Evolutionary conservation across 2,888 invertebrate genomes (phyloP), one percentile per base, ranked within the genome.

Genomic region (Scaptomyza cyrtandrae): DNA sequence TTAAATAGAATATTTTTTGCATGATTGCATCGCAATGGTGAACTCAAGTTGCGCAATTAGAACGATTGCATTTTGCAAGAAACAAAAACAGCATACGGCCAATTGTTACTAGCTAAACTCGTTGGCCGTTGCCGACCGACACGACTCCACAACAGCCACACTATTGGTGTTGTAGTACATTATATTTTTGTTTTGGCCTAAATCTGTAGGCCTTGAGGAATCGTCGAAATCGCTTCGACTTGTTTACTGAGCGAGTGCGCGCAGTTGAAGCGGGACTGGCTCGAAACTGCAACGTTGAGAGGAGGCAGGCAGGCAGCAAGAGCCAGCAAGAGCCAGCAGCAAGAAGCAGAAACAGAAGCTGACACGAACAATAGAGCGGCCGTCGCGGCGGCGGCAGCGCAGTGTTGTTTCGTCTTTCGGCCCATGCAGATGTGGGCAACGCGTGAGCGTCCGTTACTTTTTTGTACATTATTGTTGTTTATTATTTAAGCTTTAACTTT

Each of bases 221-320:
- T 86, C 86, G 88, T 86, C 84, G 84, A 84, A 86, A 86, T 88
- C 88, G 80, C 84, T 88, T 75, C 73, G 83, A 88, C 86, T 88
- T 86, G 88, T 80, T 88, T 83, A 73, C 88, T 74, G 83, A 83
- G 88, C 63, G 63, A 52, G 52, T 80, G 80, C 80, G 80, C 78
- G 81, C 75, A 67, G 78, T 75, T 71, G 75, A 71, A 72, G 77
- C 79, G 76, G 76, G 75, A 74, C 75, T 65, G 75, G 59, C 61
- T 60, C 54, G 57, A 77, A 68, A 74, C 75, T 74, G 74, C 78
- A 75, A 57, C 77, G 65, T 44, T 49, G 78, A 75, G 75, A 75
- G 75, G 55, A 54, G n/a, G n/a, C 37, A 6, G 33, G 33, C 10
- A 64, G 31, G 19, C 52, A 52, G 48, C 54, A 57, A 24, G 41